Base-by-base conservation (phyloP, 2,888 invertebrate genomes). In the Dorcus hopei region DNA sequence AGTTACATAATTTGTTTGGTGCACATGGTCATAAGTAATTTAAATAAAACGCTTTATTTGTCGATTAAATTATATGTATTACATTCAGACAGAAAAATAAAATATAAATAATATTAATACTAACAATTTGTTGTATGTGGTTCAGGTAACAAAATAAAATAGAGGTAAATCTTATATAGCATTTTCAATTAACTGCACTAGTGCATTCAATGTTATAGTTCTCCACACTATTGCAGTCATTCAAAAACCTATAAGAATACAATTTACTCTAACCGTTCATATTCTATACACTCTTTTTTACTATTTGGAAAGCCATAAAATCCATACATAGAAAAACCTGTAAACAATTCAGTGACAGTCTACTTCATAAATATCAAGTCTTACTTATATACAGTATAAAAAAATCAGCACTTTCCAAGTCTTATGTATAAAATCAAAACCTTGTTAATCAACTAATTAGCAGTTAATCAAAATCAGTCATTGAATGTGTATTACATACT, bases 251-350 rank as follows among this genome's bases (percentile, higher is more conserved):
- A 45, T 9, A 0, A 45, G 9, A 19, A 45, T 45, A 19, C 11
- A 11, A 45, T 16, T 19, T 45, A 77, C 50, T 77, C 73, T 68
- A 78, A 72, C 65, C 72, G 68, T 69, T 76, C 74, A 69, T 77
- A 77, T 69, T 74, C 69, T 69, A 72, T 68, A 70, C 70, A 75
- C 63, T 70, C 66, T 70, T 67, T 68, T 65, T 75, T 66, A 69
- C 77, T 77, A 68, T 79, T 77, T 64, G 81, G 81, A 66, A 90
- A 83, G 67, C 90, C 89, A 73, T 90, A 90, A 70, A 81, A 80
- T 74, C 88, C 85, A 78, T 90, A 90, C 70, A 90, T 83, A 60
- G 83, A 76, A 63, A 88, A 81, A 69, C 90, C 89, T 88, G 79
- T 52, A 79, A 79, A 71, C 61, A 67, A 70, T 64, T 63, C 51